Evolutionary conservation across 2,888 invertebrate genomes (phyloP), one percentile per base, ranked within the genome.

Genomic region (Mythimna pallens): DNA sequence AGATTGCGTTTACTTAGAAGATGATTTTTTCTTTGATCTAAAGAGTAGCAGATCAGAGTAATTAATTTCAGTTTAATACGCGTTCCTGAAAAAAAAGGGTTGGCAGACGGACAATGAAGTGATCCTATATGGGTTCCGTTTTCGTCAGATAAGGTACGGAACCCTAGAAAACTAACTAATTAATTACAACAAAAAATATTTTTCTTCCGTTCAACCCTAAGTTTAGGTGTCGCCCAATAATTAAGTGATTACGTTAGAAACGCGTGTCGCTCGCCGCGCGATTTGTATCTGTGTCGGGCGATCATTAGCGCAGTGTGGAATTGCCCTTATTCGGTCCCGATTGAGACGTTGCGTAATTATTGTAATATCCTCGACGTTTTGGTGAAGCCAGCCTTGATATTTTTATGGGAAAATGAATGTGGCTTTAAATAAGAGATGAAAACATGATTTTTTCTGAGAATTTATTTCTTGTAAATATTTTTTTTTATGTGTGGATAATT

Each of bases 191-290:
- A 65, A 54, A 61, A 72, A 10, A 0, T 34, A 7, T 40, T 20
- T 36, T 63, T 52, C 36, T 34, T 78, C 14, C 89, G 91, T 76
- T 17, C 92, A 93, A 36, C 94, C 94, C 93, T 93, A 83, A 3
- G 14, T 71, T 79, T 88, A 95, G 93, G 95, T 95, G 95, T 96
- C 94, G 95, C 93, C 92, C 92, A 94, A 95, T 95, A 95, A 95
- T 96, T 95, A 95, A 96, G 96, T 95, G 96, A 95, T 96, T 96
- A 96, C 92, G 94, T 92, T 92, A 92, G 93, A 88, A 91, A 92
- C 94, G 94, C 95, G 95, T 95, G 95, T 92, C 93, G 92, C 92
- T 85, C 78, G 86, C 75, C 83, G 86, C 83, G 90, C 93, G 95
- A 96, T 96, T 94, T 94, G 91, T 95, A 95, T 95, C 95, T 93